Conservation (phyloP, 2,113 vertebrate genomes). For the Aspiorhynchus laticeps region DNA sequence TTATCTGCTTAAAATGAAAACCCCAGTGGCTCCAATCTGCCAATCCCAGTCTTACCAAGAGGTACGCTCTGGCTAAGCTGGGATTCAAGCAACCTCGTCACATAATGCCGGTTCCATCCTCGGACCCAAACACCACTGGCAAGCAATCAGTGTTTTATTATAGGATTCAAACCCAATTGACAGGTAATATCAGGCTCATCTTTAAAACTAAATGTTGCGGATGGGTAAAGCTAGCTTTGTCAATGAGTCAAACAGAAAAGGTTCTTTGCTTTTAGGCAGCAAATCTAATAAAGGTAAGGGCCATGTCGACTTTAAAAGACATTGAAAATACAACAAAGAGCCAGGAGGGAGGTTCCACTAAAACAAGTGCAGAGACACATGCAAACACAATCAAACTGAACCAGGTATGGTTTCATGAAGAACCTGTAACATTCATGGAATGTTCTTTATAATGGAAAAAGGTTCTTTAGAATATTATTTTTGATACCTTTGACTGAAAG, state of each 20-base stretch:
- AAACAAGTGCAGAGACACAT: background rate
- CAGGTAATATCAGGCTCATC: slow-evolving; percentile 29
- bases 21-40: background rate
- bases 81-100: background rate
- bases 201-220: slow-evolving; percentile 12
- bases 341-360: background rate
- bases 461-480: background rate
- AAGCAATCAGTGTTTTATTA: slow-evolving; percentile 25
- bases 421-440: background rate
- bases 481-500: background rate
- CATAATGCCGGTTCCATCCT: slow-evolving; percentile 13
- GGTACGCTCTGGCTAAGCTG: background rate
- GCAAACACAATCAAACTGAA: background rate
- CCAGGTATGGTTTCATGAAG: background rate
- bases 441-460: background rate
- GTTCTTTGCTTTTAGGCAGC: background rate
- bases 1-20: slow-evolving; percentile 33
- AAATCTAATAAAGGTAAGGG: slow-evolving; percentile 45
- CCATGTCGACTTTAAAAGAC: slow-evolving; percentile 38
- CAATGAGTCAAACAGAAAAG: slow-evolving; percentile 25
- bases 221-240: slow-evolving; percentile 2
- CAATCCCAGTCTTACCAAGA: slow-evolving; percentile 8
- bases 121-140: slow-evolving; percentile 5
- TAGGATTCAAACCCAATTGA: slow-evolving; percentile 34
- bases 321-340: slow-evolving; percentile 16